Conservation (phyloP, 2,113 vertebrate species). For the Spheniscus mendiculus region DNA sequence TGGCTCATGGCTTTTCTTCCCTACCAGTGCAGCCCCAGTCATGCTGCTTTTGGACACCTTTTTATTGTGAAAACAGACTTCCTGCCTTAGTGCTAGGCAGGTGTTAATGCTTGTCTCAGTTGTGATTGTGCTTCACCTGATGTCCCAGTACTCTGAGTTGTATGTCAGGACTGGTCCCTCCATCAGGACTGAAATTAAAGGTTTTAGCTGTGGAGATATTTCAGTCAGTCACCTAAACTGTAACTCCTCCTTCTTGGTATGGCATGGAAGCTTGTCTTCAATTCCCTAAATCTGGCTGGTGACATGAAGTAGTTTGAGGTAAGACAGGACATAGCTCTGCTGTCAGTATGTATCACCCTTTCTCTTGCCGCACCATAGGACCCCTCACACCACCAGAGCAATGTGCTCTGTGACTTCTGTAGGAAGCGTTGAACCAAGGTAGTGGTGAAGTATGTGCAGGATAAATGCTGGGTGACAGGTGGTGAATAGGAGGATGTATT, state of each 20-base stretch:
- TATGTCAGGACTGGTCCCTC: not conserved
- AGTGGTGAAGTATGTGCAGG: not conserved
- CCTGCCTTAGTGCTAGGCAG: not conserved
- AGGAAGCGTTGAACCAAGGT: not conserved
- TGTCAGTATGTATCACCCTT: too few relatives aligned
- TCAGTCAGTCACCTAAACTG: not conserved
- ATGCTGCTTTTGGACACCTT: not conserved
- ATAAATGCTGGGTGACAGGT: not conserved
- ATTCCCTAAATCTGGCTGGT: not conserved
- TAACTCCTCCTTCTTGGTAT: not conserved
- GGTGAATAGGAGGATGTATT: not conserved
- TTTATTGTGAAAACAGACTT: not conserved
- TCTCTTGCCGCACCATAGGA: too few relatives aligned
- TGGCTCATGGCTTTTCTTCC: not conserved
- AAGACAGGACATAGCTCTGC: not conserved
- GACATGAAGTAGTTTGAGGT: not conserved
- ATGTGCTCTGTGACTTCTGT: not conserved
- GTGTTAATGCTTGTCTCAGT: not conserved
- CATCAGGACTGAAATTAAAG: not conserved
- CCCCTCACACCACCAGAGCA: not conserved
- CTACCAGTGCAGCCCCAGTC: rapidly evolving
- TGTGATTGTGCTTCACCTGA: not conserved
- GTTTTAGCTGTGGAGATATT: not conserved
- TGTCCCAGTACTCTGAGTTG: not conserved
- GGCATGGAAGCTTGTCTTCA: not conserved